These are phyloP conservation scores for Trachelus iudaicus DNA, from an alignment of 2,888 invertebrate genomes.

Conservation along the genomic window DNA sequence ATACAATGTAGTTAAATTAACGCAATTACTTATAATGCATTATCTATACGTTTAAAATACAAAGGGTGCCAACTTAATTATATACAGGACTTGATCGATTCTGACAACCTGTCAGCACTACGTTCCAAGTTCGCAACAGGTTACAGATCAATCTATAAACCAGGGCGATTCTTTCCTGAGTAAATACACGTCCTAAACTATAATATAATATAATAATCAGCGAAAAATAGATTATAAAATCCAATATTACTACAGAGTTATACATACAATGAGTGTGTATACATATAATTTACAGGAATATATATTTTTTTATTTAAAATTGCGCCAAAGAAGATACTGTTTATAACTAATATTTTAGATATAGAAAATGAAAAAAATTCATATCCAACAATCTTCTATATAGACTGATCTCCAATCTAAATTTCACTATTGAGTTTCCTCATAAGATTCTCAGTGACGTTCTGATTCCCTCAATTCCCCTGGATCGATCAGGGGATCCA, in stretches of 20 bases:
- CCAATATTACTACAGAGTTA: not conserved
- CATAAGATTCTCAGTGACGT: no score
- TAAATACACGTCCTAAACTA: not conserved
- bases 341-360: not conserved
- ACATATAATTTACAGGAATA: not conserved
- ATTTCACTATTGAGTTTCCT: not conserved
- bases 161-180: not conserved
- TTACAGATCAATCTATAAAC: not conserved
- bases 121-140: not conserved
- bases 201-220: not conserved
- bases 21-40: not conserved
- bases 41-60: not conserved
- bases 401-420: not conserved
- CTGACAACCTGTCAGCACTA: not conserved
- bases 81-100: not conserved
- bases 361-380: not conserved
- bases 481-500: not conserved
- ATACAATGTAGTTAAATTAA: not conserved
- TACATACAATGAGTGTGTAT: not conserved
- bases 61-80: not conserved
- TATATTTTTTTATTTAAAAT: not conserved
- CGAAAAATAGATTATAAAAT: not conserved
- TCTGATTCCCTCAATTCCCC: not conserved
- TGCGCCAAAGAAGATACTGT: not conserved
- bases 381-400: not conserved